Evolutionary conservation across 2,888 invertebrate species (phyloP).

Genomic region (Rotaria macrura): DNA sequence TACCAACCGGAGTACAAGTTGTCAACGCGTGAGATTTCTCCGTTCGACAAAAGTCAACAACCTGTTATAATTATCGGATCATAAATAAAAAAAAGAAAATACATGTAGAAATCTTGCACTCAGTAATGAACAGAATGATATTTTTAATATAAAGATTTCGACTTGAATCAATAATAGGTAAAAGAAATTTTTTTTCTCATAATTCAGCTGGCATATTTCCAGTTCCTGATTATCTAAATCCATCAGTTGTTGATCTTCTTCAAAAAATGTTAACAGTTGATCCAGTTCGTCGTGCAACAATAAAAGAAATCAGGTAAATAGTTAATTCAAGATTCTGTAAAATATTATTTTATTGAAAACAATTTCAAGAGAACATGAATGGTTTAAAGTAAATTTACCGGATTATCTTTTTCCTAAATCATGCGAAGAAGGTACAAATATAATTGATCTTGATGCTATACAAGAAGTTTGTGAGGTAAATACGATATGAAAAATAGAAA

Average conservation of each 20-base stretch:
- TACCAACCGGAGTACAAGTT: too few relatives aligned
- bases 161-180: too few relatives aligned
- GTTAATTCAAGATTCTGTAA: neutral
- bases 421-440: constrained; percentile 19
- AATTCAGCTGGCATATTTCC: constrained; percentile 78
- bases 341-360: neutral
- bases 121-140: too few relatives aligned
- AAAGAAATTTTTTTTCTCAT: too few relatives aligned
- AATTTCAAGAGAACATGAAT: constrained; percentile 71
- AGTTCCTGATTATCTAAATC: constrained; percentile 92
- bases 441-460: constrained; percentile 30
- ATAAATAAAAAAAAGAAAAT: too few relatives aligned
- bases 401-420: constrained; percentile 71
- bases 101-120: too few relatives aligned
- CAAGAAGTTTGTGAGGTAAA: constrained; percentile 29
- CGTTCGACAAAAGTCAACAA: too few relatives aligned
- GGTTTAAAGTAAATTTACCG: constrained; percentile 94
- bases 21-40: too few relatives aligned
- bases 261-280: constrained; percentile 94
- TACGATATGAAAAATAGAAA: neutral
- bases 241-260: constrained; percentile 78
- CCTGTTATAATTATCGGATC: too few relatives aligned
- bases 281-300: constrained; percentile 87
- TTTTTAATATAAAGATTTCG: too few relatives aligned
- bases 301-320: constrained; percentile 80